A percentile compares a stretch with the other conserved stretches of the same genome.
Conservation (phyloP, 2,113 vertebrate genomes). For the Patagioenas fasciata region DNA sequence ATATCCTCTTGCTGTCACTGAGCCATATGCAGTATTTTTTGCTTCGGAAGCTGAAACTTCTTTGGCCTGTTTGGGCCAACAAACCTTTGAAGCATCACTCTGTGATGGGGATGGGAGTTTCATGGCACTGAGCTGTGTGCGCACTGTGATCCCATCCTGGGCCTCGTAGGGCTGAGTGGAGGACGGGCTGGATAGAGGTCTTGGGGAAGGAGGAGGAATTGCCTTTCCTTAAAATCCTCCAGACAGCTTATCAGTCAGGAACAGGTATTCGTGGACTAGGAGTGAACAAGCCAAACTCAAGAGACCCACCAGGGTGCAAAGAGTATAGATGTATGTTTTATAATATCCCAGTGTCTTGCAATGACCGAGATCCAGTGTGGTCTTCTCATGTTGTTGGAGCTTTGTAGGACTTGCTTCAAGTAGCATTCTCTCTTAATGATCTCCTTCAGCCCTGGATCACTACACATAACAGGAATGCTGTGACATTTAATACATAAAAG, state of each 20-base stretch:
- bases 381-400: not conserved
- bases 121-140: not conserved
- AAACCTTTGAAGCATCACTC: not conserved
- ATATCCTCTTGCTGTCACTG: not conserved
- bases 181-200: not conserved
- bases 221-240: not conserved
- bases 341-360: not conserved
- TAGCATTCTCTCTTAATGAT: not conserved
- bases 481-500: not conserved
- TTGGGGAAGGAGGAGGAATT: not conserved
- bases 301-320: not conserved
- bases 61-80: not conserved
- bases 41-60: not conserved
- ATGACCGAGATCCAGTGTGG: not conserved
- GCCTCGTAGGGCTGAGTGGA: rapidly evolving
- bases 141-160: not conserved
- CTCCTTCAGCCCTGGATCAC: not conserved
- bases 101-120: not conserved
- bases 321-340: not conserved
- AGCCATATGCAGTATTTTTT: not conserved
- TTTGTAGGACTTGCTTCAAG: not conserved
- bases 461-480: not conserved
- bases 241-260: not conserved
- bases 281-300: not conserved
- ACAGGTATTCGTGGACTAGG: not conserved